These are phyloP conservation scores for Heteractis magnifica DNA, from an alignment of 92 coral and sea anemone species.

Conservation along the genomic window DNA sequence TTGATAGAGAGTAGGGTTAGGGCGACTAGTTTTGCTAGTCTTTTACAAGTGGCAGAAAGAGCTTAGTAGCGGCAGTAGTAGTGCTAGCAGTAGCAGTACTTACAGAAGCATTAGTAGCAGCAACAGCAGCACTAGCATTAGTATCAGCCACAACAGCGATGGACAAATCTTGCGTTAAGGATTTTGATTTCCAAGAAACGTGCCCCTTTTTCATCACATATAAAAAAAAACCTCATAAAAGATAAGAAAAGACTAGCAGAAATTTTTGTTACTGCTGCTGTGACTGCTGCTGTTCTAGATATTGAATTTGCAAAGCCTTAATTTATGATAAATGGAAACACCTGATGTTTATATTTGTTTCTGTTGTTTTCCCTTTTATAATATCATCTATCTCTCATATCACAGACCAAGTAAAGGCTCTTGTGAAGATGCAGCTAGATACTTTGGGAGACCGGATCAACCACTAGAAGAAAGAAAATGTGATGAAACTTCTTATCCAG, in stretches of 20 bases:
- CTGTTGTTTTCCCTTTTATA: background rate
- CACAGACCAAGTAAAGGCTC: slow-evolving; percentile 11
- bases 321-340: too few species aligned
- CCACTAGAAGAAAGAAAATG: slow-evolving; percentile 20
- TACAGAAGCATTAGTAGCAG: background rate
- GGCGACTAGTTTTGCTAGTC: too few species aligned
- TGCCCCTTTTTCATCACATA: too few species aligned
- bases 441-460: slow-evolving; percentile 17
- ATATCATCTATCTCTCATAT: background rate
- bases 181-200: too few species aligned
- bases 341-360: background rate
- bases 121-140: background rate
- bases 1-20: too few species aligned
- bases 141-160: background rate
- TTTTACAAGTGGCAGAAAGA: too few species aligned
- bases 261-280: too few species aligned
- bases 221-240: too few species aligned
- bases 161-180: too few species aligned
- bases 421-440: slow-evolving; percentile 19
- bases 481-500: slow-evolving; percentile 5
- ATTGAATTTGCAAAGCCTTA: too few species aligned
- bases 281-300: too few species aligned
- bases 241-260: too few species aligned
- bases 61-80: background rate
- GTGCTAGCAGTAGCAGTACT: background rate